Percentiles rank a stretch among this genome's conserved stretches.
Conservation (phyloP, 1,140 invertebrate species). For the Eriocheir sinensis region DNA sequence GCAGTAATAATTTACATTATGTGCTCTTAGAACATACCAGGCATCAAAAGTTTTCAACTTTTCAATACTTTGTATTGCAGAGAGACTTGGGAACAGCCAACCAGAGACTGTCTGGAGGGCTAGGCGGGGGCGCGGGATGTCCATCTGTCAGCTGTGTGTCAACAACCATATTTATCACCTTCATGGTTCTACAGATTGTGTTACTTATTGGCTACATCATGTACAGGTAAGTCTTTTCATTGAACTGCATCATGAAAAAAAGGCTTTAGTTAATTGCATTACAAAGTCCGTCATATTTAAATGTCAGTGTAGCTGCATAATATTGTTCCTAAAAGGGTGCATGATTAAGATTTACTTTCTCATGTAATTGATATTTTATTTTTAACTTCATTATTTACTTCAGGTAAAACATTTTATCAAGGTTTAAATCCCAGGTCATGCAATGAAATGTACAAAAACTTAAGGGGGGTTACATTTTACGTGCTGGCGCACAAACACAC, state of each 20-base stretch:
- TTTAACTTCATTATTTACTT: neutral
- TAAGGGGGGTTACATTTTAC: no score
- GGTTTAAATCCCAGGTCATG: no score
- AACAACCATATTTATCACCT: slow-evolving; percentile 88
- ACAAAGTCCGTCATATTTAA: no score
- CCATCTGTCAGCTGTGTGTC: slow-evolving; percentile 87
- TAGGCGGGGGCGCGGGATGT: slow-evolving; percentile 83
- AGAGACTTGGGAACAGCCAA: slow-evolving; percentile 86
- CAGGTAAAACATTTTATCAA: no score
- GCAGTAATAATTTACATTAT: no score
- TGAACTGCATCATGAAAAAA: no score
- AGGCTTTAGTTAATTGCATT: no score
- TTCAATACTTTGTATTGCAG: slow-evolving; percentile 31
- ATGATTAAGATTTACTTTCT: neutral
- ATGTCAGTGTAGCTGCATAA: no score
- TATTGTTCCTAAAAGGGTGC: no score
- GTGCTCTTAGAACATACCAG: slow-evolving; percentile 15
- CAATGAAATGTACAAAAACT: no score
- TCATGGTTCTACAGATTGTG: slow-evolving; percentile 88
- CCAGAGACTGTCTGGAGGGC: slow-evolving; percentile 84
- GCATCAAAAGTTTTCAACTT: no score
- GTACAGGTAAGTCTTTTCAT: slow-evolving; percentile 90
- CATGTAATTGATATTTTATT: neutral
- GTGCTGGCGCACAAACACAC: no score
- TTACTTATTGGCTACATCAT: slow-evolving; percentile 91